These are phyloP conservation scores for Limnephilus marmoratus DNA, from an alignment of 2,888 invertebrate species.

Conservation along the genomic window DNA sequence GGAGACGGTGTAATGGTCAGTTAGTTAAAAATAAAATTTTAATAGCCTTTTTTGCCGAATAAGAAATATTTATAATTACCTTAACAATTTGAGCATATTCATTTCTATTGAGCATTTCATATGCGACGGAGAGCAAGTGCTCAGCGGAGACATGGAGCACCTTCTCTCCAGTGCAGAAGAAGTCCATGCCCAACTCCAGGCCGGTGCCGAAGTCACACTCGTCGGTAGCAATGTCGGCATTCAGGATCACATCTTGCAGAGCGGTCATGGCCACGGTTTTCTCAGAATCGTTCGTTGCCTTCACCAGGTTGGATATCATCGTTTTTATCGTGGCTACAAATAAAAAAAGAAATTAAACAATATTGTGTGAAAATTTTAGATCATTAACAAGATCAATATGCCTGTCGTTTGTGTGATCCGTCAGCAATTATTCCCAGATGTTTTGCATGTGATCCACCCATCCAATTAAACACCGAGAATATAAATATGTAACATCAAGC, in stretches of 20 bases:
- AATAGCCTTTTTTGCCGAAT: neutral
- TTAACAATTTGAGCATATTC: slow-evolving; percentile 85
- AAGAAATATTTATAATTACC: slow-evolving; percentile 69
- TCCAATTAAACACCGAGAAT: no score
- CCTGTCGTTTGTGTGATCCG: no score
- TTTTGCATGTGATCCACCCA: no score
- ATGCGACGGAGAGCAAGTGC: slow-evolving; percentile 84
- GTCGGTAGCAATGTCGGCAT: slow-evolving; percentile 92
- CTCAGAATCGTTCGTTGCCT: slow-evolving; percentile 78
- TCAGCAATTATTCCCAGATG: no score
- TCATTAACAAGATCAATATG: neutral
- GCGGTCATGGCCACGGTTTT: slow-evolving; percentile 81
- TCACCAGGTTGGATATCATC: slow-evolving; percentile 81
- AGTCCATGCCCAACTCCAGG: slow-evolving; percentile 90
- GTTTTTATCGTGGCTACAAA: slow-evolving; percentile 82
- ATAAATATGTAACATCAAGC: no score
- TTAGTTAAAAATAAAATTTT: neutral
- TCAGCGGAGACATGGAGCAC: slow-evolving; percentile 82
- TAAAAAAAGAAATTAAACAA: neutral
- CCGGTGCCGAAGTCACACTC: slow-evolving; percentile 97
- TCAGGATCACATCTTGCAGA: slow-evolving; percentile 88
- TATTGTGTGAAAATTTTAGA: neutral
- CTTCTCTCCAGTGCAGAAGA: slow-evolving; percentile 86
- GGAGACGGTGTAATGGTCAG: no score
- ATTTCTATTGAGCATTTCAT: slow-evolving; percentile 84